Evolutionary conservation across 2,797 vertebrate genomes (phyloP), one percentile per base, ranked within the genome.

Genomic region (Erethizon dorsatum): DNA sequence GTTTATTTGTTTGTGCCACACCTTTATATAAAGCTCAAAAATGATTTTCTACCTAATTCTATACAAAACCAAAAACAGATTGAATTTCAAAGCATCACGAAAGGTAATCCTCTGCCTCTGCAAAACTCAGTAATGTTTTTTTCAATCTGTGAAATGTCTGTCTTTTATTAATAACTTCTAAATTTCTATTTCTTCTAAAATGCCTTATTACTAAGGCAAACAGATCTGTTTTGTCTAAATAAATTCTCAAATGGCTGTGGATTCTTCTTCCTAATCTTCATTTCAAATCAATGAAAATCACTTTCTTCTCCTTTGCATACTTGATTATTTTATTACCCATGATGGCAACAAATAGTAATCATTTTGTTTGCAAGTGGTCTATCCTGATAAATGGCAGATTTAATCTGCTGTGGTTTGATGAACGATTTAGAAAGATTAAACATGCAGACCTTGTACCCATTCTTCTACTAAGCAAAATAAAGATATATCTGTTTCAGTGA

Each of bases 311-410:
- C 3, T 90, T 91, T 37, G 6, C 67, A 65, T 52, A 26, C 20
- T 20, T 59, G 14, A 75, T 41, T 73, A 73, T 87, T 95, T 85
- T 78, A 91, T 95, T 82, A 91, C 47, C 28, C 52, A 18, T 13
- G 2, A 2, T 82, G 86, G 89, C 3, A 91, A 71, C 31, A 93
- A 52, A 57, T 24, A 79, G 10, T 1, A 31, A 67, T 86, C 52
- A 6, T 79, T 94, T 73, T 89, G 4, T 9, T 37, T 78, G 31
- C 26, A 91, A 14, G 45, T 83, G 13, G 7, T 13, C 26, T 67
- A 75, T 86, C 17, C 54, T 9, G 26, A 31, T 69, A 52, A 7
- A 77, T 1, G 33, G 37, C 31, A 83, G 37, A 77, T 80, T 56
- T n/a, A 50, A 33, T 88, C 15, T 52, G 31, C 11, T 75, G 18